Conservation (phyloP, 2,113 vertebrate genomes). For the Heptranchias perlo region DNA sequence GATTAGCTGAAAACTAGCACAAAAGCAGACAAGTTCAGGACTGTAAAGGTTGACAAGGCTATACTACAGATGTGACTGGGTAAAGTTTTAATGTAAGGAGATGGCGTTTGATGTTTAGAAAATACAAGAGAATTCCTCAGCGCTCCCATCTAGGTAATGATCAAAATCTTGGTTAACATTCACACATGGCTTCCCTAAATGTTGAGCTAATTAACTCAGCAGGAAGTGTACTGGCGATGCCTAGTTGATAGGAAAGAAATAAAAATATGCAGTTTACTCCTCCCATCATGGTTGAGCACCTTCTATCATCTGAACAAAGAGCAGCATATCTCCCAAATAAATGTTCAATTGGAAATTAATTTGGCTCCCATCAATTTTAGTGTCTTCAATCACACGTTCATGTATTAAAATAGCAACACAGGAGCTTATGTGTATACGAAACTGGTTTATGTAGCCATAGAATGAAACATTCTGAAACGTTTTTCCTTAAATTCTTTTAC, state of each 20-base stretch:
- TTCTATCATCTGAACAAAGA: not conserved
- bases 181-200: not conserved
- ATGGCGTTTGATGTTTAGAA: conserved; percentile 38
- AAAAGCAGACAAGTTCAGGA: not conserved
- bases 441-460: not conserved
- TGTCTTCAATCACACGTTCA: not conserved
- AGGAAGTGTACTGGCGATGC: not conserved
- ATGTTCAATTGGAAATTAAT: not conserved
- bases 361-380: not conserved
- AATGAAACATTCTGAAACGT: not conserved
- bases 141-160: conserved; percentile 3
- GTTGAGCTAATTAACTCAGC: not conserved
- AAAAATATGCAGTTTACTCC: not conserved
- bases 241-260: not conserved
- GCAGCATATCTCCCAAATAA: not conserved
- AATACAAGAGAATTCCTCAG: not conserved
- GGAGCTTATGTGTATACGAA: not conserved
- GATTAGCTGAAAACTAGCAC: not conserved
- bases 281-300: not conserved
- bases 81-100: not conserved
- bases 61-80: not conserved
- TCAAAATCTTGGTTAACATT: not conserved
- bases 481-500: not conserved
- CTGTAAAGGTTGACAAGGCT: not conserved
- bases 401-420: not conserved